A percentile compares a stretch with the other conserved stretches of the same genome.
Evolutionary conservation across 2,888 invertebrate species (phyloP).

Genomic region (Melipona bicolor): DNA sequence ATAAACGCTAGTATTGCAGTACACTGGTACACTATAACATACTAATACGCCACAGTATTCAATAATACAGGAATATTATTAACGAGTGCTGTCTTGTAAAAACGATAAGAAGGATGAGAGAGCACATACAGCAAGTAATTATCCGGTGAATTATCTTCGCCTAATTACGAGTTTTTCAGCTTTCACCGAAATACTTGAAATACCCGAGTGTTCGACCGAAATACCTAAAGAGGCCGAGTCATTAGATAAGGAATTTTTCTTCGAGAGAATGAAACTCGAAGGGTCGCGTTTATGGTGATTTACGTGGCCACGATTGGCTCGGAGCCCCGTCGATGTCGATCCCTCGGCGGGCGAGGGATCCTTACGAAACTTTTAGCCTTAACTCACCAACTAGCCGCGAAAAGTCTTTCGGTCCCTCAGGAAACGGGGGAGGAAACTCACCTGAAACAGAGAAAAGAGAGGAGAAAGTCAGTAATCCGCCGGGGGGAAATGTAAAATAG

Average conservation of each 20-base stretch:
- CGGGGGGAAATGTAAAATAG: background rate
- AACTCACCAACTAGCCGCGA: constrained; percentile 65
- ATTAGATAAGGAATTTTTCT: background rate
- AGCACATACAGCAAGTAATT: too few relatives aligned
- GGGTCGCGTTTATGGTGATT: background rate
- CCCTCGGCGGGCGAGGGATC: constrained; percentile 55
- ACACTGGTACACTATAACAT: too few relatives aligned
- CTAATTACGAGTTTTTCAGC: too few relatives aligned
- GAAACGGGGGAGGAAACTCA: constrained; percentile 70
- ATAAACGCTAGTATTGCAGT: too few relatives aligned
- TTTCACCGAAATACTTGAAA: too few relatives aligned
- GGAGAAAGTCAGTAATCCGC: constrained; percentile 35
- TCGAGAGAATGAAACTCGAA: background rate
- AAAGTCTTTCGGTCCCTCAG: constrained; percentile 51
- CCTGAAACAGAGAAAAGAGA: constrained; percentile 74
- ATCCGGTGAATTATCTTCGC: too few relatives aligned
- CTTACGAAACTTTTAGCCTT: constrained; percentile 64
- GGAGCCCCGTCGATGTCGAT: constrained; percentile 40
- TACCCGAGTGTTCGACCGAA: too few relatives aligned
- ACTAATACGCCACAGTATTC: too few relatives aligned
- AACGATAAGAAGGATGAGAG: too few relatives aligned
- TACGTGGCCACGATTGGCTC: background rate
- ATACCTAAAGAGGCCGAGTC: background rate
- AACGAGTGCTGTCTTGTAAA: too few relatives aligned
- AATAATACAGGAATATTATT: too few relatives aligned